phyloP scores from a whole-genome alignment of 1,140 invertebrate species.

The Megathymus violae region DNA sequence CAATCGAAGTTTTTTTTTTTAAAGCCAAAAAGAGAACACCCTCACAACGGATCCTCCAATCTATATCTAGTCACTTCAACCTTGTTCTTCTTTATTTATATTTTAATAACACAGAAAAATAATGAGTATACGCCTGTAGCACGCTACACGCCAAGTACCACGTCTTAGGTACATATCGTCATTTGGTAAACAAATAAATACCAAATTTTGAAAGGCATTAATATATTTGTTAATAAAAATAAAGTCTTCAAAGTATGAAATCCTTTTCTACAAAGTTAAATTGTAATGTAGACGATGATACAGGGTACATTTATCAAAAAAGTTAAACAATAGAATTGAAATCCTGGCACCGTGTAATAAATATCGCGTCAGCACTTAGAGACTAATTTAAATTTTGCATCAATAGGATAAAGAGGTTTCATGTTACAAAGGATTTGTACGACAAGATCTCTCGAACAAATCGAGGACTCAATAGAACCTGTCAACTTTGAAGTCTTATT shows the following conservation, averaged over 20 bases:
- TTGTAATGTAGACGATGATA: not conserved
- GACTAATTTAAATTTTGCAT: conserved; percentile 71
- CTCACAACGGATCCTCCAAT: too few relatives aligned
- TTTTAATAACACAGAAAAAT: too few relatives aligned
- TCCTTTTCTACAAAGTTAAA: conserved; percentile 9
- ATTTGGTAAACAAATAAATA: too few relatives aligned
- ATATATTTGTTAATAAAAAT: conserved; percentile 2
- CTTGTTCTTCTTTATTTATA: too few relatives aligned
- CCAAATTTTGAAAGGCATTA: too few relatives aligned
- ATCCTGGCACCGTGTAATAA: conserved; percentile 41
- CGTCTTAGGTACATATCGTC: too few relatives aligned
- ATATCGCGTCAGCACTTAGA: conserved; percentile 41
- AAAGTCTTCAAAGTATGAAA: conserved; percentile 1
- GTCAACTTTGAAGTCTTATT: conserved; percentile 47
- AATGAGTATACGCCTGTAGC: too few relatives aligned
- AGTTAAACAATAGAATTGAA: conserved; percentile 29
- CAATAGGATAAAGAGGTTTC: conserved; percentile 51
- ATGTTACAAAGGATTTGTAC: conserved; percentile 68
- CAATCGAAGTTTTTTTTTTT: too few relatives aligned
- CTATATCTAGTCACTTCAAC: too few relatives aligned
- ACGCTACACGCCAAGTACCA: too few relatives aligned
- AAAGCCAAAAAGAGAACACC: too few relatives aligned
- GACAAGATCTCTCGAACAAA: conserved; percentile 53
- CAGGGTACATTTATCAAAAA: conserved; percentile 14
- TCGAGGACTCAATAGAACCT: conserved; percentile 37